These are phyloP conservation scores for Eunapius fragilis DNA, from an alignment of 37 sponge, comb jelly and placozoan species.

Conservation along the genomic window DNA sequence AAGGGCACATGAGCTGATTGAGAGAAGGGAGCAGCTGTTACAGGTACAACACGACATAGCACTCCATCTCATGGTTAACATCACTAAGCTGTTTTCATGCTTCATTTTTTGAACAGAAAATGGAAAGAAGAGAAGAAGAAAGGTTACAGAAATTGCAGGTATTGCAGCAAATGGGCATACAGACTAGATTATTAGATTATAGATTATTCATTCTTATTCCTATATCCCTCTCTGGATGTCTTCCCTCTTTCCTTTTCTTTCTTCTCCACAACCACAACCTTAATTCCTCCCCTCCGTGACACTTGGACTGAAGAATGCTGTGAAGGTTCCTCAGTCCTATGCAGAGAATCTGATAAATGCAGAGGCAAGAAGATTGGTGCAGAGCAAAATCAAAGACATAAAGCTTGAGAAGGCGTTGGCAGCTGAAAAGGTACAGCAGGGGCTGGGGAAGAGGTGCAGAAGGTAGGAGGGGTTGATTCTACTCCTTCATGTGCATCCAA, in stretches of 20 bases:
- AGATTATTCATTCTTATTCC: not conserved
- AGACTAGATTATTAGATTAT: not conserved
- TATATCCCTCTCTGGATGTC: not conserved
- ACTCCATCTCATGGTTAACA: no score
- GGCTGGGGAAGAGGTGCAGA: not conserved
- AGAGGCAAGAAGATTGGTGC: slow-evolving; percentile 16
- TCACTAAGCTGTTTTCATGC: not conserved
- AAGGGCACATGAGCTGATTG: slow-evolving; percentile 89
- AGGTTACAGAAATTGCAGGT: slow-evolving; percentile 10
- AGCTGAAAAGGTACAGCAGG: slow-evolving; percentile 22
- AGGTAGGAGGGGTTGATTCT: not conserved
- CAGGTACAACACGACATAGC: slow-evolving; percentile 38
- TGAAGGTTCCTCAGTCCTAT: slow-evolving; percentile 20
- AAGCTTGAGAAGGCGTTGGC: slow-evolving; percentile 35
- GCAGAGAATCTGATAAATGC: slow-evolving; percentile 5
- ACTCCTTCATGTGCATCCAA: no score
- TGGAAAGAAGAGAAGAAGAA: not conserved
- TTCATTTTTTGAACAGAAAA: not conserved
- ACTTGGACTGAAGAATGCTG: not conserved
- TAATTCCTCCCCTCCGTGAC: not conserved
- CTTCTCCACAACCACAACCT: not conserved
- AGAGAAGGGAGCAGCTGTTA: slow-evolving; percentile 78
- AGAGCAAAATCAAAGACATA: slow-evolving; percentile 7
- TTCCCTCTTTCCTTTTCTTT: not conserved
- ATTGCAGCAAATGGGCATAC: not conserved